phyloP scores from a whole-genome alignment of 2,888 invertebrate species.

The Nezara viridula region DNA sequence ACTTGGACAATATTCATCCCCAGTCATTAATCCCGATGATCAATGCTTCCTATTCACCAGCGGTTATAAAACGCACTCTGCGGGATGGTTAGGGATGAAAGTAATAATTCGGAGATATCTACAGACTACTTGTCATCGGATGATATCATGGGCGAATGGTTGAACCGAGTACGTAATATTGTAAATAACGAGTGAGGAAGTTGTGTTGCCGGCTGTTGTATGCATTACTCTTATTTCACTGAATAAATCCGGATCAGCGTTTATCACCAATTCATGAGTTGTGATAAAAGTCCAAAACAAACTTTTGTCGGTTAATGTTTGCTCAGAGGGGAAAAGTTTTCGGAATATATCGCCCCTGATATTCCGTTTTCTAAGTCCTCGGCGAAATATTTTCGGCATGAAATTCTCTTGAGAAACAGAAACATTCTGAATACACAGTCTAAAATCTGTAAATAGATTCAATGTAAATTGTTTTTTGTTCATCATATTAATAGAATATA shows the following conservation, averaged over 20 bases:
- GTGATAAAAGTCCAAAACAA: conserved; percentile 17
- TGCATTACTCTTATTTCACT: conserved; percentile 3
- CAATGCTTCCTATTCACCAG: not conserved
- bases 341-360: not conserved
- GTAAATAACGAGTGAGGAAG: not conserved
- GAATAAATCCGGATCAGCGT: conserved; percentile 32
- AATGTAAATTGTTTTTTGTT: no score
- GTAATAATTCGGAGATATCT: not conserved
- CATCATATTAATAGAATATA: no score
- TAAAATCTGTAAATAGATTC: not conserved
- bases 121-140: not conserved
- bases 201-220: not conserved
- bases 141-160: not conserved
- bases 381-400: not conserved
- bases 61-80: not conserved
- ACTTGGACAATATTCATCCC: not conserved
- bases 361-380: not conserved
- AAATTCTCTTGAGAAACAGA: not conserved
- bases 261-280: conserved; percentile 16
- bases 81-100: not conserved
- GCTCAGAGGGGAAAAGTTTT: conserved; percentile 13
- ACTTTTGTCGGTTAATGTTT: conserved; percentile 14
- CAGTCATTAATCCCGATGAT: not conserved
- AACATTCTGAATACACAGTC: not conserved
- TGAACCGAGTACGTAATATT: not conserved